These are phyloP conservation scores for Dendrocincla fuliginosa DNA, from an alignment of 2,797 vertebrate species.

Conservation along the genomic window DNA sequence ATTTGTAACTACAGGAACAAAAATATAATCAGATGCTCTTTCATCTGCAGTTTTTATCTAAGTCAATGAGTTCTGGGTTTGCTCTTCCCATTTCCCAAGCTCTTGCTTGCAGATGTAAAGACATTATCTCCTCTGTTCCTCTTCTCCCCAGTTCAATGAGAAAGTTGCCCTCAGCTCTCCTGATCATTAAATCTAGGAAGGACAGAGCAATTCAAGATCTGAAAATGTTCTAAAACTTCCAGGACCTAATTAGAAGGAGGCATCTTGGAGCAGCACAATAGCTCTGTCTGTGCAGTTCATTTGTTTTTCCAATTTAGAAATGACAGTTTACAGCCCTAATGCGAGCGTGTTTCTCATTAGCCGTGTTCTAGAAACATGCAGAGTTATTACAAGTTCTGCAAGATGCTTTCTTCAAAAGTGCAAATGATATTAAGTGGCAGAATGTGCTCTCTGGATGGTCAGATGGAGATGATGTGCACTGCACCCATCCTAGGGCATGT, in stretches of 20 bases:
- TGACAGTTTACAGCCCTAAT: constrained; percentile 34
- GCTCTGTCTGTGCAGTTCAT: not conserved
- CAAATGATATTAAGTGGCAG: not conserved
- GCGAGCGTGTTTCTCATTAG: not conserved
- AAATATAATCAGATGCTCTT: not conserved
- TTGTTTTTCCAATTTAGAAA: constrained; percentile 36
- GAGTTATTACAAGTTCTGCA: not conserved
- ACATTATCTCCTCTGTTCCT: not conserved
- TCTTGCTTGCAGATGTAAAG: not conserved
- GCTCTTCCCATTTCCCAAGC: not conserved
- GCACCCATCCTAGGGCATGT: fast-evolving
- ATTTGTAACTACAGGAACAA: not conserved
- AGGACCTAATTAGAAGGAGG: not conserved
- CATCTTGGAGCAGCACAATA: not conserved
- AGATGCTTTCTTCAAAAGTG: not conserved
- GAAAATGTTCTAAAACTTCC: not conserved
- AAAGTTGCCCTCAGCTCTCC: not conserved
- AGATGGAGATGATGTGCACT: not conserved
- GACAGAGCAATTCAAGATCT: not conserved
- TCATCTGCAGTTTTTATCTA: not conserved
- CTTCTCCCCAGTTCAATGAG: not conserved
- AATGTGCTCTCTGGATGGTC: not conserved
- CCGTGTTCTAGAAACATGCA: not conserved
- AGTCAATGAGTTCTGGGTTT: not conserved
- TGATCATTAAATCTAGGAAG: not conserved